These are phyloP conservation scores for Nomia melanderi DNA, from an alignment of 1,140 invertebrate genomes.

Conservation along the genomic window DNA sequence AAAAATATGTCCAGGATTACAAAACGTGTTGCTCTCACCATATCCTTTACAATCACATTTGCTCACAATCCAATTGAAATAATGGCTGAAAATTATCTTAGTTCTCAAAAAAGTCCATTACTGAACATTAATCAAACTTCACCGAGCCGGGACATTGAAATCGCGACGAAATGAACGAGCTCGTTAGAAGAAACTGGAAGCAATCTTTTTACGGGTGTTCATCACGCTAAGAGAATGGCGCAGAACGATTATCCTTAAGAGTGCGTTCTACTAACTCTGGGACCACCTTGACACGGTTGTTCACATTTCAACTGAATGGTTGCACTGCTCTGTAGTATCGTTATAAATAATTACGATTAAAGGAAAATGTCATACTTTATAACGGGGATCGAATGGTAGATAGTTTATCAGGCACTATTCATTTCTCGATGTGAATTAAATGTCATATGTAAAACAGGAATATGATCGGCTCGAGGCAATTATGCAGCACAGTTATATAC, in stretches of 20 bases:
- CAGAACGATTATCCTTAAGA: conserved; percentile 47
- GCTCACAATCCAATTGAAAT: too few species aligned
- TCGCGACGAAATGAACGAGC: not conserved
- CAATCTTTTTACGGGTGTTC: conserved; percentile 10
- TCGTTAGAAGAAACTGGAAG: conserved; percentile 2
- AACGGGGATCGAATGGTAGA: not conserved
- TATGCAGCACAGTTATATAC: too few species aligned
- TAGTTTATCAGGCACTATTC: not conserved
- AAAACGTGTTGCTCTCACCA: too few species aligned
- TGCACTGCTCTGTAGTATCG: conserved; percentile 1
- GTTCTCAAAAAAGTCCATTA: too few species aligned
- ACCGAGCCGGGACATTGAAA: not conserved
- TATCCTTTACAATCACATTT: too few species aligned
- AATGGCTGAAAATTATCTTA: too few species aligned
- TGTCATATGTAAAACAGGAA: not conserved
- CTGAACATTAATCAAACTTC: too few species aligned
- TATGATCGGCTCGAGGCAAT: too few species aligned
- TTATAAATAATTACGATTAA: conserved; percentile 35
- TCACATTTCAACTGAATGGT: conserved; percentile 22
- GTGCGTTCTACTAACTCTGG: conserved; percentile 34
- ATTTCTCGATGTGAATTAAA: not conserved
- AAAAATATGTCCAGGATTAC: too few species aligned
- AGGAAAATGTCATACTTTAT: not conserved
- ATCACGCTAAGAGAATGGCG: conserved; percentile 23
- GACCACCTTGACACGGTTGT: conserved; percentile 48